Conservation (phyloP, 1,140 invertebrate species). For the Euwallacea similis region DNA sequence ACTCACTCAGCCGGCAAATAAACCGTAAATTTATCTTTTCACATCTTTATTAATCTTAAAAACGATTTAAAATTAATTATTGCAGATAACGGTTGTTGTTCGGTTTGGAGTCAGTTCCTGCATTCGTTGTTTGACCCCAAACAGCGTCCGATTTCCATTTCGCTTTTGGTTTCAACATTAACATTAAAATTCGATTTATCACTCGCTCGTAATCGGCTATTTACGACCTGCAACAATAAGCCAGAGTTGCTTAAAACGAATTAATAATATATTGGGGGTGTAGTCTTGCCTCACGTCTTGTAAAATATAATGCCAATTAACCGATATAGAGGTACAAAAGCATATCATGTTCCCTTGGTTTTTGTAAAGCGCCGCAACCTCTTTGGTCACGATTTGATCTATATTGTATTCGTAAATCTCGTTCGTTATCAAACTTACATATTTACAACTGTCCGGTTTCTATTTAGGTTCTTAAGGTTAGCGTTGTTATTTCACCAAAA, state of each 20-base stretch:
- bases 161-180: background rate
- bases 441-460: no score
- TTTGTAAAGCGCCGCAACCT: background rate
- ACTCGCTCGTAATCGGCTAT: no score
- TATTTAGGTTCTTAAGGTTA: no score
- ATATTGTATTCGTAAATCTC: conserved; percentile 1
- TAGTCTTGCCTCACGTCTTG: background rate
- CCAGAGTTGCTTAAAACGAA: no score
- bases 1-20: conserved; percentile 3
- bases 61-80: conserved; percentile 10
- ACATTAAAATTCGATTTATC: conserved; percentile 1
- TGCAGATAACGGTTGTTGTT: background rate
- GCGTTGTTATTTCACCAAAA: no score
- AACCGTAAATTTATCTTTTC: background rate
- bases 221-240: no score
- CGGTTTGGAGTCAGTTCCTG: background rate
- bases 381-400: conserved; percentile 1
- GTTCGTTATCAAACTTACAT: background rate
- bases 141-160: background rate
- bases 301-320: conserved; percentile 3
- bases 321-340: background rate
- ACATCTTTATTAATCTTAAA: conserved; percentile 15
- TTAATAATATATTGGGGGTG: background rate
- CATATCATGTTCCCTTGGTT: background rate
- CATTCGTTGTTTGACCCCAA: background rate